Evolutionary conservation across 2,113 vertebrate species (phyloP).

Genomic region (Lepus europaeus): DNA sequence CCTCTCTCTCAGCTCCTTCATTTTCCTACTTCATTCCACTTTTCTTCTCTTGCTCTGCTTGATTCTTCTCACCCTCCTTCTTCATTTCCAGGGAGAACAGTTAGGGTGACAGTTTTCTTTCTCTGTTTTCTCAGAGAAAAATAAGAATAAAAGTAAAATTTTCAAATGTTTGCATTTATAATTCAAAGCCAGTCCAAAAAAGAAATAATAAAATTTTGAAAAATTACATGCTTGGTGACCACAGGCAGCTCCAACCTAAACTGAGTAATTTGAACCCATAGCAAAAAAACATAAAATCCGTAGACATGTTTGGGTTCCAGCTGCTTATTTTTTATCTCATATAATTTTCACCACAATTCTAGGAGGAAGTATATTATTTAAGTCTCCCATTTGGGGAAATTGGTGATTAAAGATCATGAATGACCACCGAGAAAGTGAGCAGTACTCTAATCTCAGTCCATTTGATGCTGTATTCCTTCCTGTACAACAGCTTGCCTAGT

Average conservation of each 20-base stretch:
- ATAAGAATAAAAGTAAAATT: constrained; percentile 48
- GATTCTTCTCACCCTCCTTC: not conserved
- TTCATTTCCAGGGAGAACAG: constrained; percentile 39
- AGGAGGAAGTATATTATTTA: not conserved
- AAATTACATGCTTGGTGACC: not conserved
- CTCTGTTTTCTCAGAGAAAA: constrained; percentile 40
- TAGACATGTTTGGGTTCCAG: not conserved
- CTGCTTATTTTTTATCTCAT: not conserved
- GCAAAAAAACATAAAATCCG: not conserved
- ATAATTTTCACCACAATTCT: not conserved
- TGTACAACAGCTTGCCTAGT: fast-evolving
- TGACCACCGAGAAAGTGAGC: not conserved
- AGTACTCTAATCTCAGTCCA: not conserved
- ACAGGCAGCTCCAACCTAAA: not conserved
- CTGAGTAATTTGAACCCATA: not conserved
- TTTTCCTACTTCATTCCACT: not conserved
- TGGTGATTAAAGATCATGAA: not conserved
- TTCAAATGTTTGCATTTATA: constrained; percentile 39
- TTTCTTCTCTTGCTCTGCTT: not conserved
- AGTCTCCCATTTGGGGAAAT: not conserved
- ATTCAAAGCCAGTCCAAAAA: not conserved
- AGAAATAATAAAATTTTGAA: not conserved
- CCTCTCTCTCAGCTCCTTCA: not conserved
- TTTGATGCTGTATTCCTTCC: not conserved
- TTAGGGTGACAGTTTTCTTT: not conserved